These are phyloP conservation scores for Melinopterus prodromus DNA, from an alignment of 2,888 invertebrate genomes.

Conservation along the genomic window DNA sequence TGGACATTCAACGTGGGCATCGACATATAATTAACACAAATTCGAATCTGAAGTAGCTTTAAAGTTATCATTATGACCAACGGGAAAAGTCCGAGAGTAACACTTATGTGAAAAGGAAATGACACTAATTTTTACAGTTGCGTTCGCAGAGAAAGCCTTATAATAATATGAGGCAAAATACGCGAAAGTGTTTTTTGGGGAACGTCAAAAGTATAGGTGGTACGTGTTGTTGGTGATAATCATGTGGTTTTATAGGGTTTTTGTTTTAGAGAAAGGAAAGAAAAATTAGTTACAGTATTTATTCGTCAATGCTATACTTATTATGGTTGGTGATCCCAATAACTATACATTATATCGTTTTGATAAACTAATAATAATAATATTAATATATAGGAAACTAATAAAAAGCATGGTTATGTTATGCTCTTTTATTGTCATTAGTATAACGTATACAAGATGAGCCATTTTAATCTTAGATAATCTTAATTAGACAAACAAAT, in stretches of 20 bases:
- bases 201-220: not conserved
- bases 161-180: not conserved
- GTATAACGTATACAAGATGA: too few relatives aligned
- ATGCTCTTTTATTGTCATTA: too few relatives aligned
- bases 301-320: too few relatives aligned
- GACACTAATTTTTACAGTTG: not conserved
- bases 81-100: not conserved
- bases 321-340: too few relatives aligned
- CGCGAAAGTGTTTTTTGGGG: not conserved
- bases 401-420: too few relatives aligned
- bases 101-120: not conserved
- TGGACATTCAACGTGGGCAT: not conserved
- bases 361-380: too few relatives aligned
- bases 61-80: slow-evolving; percentile 4
- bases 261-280: not conserved
- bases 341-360: too few relatives aligned
- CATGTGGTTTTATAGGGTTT: too few relatives aligned
- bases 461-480: too few relatives aligned
- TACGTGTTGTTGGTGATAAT: not conserved
- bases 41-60: not conserved
- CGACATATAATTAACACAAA: not conserved
- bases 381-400: too few relatives aligned
- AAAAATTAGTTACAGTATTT: not conserved
- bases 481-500: too few relatives aligned
- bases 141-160: not conserved